Evolutionary conservation across 2,797 vertebrate species (phyloP), one percentile per base, ranked within the genome.

Genomic region (Crenuchus spilurus): DNA sequence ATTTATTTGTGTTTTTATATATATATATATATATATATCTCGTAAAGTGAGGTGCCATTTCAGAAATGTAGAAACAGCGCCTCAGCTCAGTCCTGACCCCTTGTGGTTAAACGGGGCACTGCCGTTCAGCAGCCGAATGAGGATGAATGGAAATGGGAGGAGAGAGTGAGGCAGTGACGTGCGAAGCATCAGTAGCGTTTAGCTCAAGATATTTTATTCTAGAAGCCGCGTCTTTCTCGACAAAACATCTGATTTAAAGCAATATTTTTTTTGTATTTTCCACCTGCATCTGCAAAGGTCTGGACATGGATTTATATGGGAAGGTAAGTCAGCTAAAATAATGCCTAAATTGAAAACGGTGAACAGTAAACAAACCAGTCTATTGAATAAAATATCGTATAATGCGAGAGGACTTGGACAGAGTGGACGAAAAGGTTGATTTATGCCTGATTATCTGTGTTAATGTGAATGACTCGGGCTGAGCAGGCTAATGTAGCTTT

Each of bases 241-340:
- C 68, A 55, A 77, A 46, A 70, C 31, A 54, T 0, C 22, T 42
- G 41, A 13, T 62, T n/a, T 54, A 68, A 20, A 37, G 33, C 58
- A 11, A 31, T n/a, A 39, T 41, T 9, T 20, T 22, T 37, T 26
- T 69, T 48, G 14, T n/a, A n/a, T n/a, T 8, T 1, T 1, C 13
- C 49, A 22, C 10, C 67, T 72, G 48, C 37, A n/a, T 70, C 30
- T 24, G 24, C 75, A 33, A 58, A 64, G 10, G 48, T 62, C 44
- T 46, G 33, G 26, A 41, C 7, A 95, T 95, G 94, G 95, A 96
- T 70, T 85, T 95, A 70, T 95, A 96, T 62, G 94, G 94, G 30
- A 96, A 95, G 95, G 95, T 96, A 94, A 92, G 92, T 14, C 26
- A 22, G 49, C 28, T 49, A 52, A 22, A 42, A 16, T 13, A 1